Evolutionary conservation across 2,888 invertebrate species (phyloP).

Genomic region (Leucozona laternaria): DNA sequence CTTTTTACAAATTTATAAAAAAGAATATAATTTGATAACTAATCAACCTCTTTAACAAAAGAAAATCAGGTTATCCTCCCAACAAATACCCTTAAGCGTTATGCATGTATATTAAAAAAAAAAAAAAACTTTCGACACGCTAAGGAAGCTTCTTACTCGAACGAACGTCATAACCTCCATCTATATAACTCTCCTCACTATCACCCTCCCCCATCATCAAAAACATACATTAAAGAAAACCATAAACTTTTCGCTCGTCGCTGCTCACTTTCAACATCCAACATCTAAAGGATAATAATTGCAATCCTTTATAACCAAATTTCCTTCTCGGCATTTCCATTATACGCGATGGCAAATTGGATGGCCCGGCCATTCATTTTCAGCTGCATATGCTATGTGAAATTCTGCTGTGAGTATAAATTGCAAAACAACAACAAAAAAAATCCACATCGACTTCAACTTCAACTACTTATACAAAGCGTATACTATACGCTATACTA

Average conservation of each 20-base stretch:
- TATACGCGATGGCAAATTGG: conserved; percentile 61
- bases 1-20: background rate
- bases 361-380: conserved; percentile 38
- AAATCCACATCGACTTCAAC: conserved; percentile 29
- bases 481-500: background rate
- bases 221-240: conserved; percentile 19
- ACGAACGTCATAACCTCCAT: background rate
- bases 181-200: background rate
- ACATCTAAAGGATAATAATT: conserved; percentile 50
- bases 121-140: background rate
- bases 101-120: background rate
- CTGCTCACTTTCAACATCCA: conserved; percentile 32
- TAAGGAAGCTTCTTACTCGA: background rate
- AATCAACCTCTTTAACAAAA: conserved; percentile 4
- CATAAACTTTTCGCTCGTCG: conserved; percentile 33
- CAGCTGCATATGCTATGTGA: conserved; percentile 12
- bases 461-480: conserved; percentile 10
- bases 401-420: background rate
- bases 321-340: conserved; percentile 49
- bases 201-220: background rate
- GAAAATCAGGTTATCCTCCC: background rate
- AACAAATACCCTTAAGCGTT: background rate
- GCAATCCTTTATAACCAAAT: conserved; percentile 62
- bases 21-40: background rate
- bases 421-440: conserved; percentile 1